Evolutionary conservation across 2,797 vertebrate species (phyloP).

Genomic region (Enteromius mattozi): DNA sequence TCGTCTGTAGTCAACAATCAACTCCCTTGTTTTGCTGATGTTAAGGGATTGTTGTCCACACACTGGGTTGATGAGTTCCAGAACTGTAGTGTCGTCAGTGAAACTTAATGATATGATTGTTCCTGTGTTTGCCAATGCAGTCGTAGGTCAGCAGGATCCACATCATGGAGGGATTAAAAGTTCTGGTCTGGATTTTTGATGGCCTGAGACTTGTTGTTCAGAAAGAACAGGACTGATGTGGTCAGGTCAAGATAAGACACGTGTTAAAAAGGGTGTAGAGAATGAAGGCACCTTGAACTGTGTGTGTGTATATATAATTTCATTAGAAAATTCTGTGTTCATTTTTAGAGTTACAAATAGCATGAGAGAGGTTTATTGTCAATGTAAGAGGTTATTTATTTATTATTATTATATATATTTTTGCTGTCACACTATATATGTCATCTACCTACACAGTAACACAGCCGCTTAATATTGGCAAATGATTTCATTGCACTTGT

Average conservation of each 20-base stretch:
- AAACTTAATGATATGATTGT: slow-evolving; percentile 36
- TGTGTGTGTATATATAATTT: no score
- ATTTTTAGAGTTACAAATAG: no score
- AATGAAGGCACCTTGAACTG: neutral
- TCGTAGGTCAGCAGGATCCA: neutral
- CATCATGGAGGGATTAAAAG: neutral
- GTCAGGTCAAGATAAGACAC: neutral
- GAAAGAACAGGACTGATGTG: neutral
- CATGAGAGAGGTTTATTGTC: no score
- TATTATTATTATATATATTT: no score
- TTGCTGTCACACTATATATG: no score
- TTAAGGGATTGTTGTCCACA: slow-evolving; percentile 17
- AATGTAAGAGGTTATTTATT: no score
- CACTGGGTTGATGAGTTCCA: slow-evolving; percentile 6
- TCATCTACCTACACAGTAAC: no score
- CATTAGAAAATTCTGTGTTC: no score
- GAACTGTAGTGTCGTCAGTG: neutral
- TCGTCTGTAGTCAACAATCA: neutral
- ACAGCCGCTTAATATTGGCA: no score
- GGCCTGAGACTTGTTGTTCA: neutral
- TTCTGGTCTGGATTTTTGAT: neutral
- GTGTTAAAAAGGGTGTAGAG: neutral
- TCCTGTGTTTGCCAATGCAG: neutral
- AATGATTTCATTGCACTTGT: no score
- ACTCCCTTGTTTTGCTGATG: slow-evolving; percentile 25